Evolutionary conservation across 1,140 invertebrate genomes (phyloP).

Genomic region (Bombus consobrinus): DNA sequence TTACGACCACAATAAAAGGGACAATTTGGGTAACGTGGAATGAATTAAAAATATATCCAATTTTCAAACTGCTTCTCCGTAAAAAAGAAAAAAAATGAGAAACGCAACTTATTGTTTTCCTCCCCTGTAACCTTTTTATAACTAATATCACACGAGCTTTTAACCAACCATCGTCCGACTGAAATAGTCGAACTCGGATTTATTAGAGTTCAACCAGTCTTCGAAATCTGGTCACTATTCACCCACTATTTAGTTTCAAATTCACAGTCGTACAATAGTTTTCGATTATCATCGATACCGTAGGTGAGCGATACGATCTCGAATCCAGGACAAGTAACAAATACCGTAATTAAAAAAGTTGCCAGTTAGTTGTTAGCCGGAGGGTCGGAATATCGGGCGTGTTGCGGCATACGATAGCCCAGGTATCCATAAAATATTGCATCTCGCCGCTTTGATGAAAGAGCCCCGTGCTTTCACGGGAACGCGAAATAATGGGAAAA

Average conservation of each 20-base stretch:
- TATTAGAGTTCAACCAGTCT: neutral
- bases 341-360: conserved; percentile 1
- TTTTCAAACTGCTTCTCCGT: neutral
- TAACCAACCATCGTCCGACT: neutral
- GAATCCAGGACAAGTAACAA: neutral
- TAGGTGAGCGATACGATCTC: neutral
- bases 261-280: neutral
- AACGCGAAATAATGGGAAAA: neutral
- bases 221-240: neutral
- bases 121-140: neutral
- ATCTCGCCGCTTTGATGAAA: neutral
- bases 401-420: too few relatives aligned
- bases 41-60: neutral
- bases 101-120: neutral
- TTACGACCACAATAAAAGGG: too few relatives aligned
- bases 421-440: neutral
- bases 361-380: neutral
- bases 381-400: neutral
- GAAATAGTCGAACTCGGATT: neutral
- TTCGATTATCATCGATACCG: neutral
- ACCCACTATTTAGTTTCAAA: neutral
- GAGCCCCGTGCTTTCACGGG: neutral
- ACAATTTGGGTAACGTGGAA: neutral
- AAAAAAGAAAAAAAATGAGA: neutral
- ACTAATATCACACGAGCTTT: neutral